phyloP scores from a whole-genome alignment of 2,797 vertebrate species.

The Botia kubotai region DNA sequence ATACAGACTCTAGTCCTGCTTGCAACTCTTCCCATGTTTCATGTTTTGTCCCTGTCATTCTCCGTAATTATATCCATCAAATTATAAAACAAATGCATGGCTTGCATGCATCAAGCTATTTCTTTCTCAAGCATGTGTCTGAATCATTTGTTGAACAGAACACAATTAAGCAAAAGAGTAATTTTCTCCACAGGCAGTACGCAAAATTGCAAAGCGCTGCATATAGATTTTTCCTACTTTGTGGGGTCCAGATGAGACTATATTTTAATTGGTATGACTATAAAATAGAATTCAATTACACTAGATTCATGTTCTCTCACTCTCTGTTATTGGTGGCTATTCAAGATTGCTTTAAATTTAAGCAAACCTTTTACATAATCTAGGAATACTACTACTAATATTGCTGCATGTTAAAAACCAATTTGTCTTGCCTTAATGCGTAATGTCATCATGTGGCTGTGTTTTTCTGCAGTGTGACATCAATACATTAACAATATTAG shows the following conservation, averaged over 20 bases:
- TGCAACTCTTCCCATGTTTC: too few species aligned
- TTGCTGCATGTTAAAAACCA: not conserved
- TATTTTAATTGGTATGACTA: conserved; percentile 46
- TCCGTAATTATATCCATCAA: too few species aligned
- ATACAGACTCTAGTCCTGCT: too few species aligned
- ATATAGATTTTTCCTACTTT: conserved; percentile 78
- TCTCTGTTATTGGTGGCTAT: not conserved
- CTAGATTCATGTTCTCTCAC: conserved; percentile 72
- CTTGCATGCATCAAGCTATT: not conserved
- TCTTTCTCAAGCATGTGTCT: conserved; percentile 68
- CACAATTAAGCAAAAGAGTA: conserved; percentile 79
- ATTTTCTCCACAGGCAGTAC: conserved; percentile 67
- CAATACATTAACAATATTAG: not conserved
- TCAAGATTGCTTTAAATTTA: not conserved
- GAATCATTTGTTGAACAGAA: conserved; percentile 79
- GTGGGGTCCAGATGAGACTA: conserved; percentile 78
- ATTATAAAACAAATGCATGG: too few species aligned
- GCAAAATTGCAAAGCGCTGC: conserved; percentile 77
- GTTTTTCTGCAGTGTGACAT: not conserved
- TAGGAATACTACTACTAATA: not conserved
- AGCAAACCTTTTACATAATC: too few species aligned
- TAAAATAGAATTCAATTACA: conserved; percentile 85
- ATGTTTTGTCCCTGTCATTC: too few species aligned
- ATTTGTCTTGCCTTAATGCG: not conserved
- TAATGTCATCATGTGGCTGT: not conserved